Percentiles rank a stretch among this genome's conserved stretches.
Evolutionary conservation across 2,888 invertebrate genomes (phyloP).

Genomic region (Epiperipatus broadwayi): DNA sequence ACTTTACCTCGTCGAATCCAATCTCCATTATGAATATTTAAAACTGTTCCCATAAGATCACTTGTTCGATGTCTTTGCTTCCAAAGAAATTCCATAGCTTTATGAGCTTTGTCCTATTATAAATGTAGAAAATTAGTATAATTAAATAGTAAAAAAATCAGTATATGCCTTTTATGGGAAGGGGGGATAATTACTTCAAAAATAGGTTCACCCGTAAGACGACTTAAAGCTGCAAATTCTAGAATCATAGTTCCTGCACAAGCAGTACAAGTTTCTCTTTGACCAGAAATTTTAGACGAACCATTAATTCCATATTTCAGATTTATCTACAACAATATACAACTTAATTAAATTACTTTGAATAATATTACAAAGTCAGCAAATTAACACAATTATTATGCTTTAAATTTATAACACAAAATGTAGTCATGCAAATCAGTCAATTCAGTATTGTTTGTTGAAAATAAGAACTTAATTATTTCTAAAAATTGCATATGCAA

Average conservation of each 20-base stretch:
- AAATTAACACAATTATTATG: no score
- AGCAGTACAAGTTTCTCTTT: slow-evolving; percentile 84
- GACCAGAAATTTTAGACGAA: slow-evolving; percentile 47
- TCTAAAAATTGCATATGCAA: no score
- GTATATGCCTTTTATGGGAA: not conserved
- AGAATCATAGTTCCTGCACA: slow-evolving; percentile 95
- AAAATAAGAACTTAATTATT: no score
- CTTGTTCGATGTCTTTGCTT: slow-evolving; percentile 68
- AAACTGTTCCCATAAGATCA: slow-evolving; percentile 89
- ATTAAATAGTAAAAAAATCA: slow-evolving; percentile 1
- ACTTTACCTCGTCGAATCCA: slow-evolving; percentile 65
- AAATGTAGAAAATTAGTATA: slow-evolving; percentile 9
- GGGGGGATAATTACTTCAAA: slow-evolving; percentile 43
- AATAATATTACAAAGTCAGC: no score
- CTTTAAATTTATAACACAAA: no score
- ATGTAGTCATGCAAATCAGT: no score
- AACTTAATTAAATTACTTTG: no score
- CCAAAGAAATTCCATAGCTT: slow-evolving; percentile 93
- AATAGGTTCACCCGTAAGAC: slow-evolving; percentile 66
- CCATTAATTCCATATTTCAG: slow-evolving; percentile 55
- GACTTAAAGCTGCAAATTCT: slow-evolving; percentile 86
- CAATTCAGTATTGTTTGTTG: no score
- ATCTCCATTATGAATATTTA: slow-evolving; percentile 93
- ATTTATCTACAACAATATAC: no score
- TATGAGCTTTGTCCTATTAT: slow-evolving; percentile 59